These are phyloP conservation scores for Panurus biarmicus DNA, from an alignment of 2,113 vertebrate genomes.

Conservation along the genomic window DNA sequence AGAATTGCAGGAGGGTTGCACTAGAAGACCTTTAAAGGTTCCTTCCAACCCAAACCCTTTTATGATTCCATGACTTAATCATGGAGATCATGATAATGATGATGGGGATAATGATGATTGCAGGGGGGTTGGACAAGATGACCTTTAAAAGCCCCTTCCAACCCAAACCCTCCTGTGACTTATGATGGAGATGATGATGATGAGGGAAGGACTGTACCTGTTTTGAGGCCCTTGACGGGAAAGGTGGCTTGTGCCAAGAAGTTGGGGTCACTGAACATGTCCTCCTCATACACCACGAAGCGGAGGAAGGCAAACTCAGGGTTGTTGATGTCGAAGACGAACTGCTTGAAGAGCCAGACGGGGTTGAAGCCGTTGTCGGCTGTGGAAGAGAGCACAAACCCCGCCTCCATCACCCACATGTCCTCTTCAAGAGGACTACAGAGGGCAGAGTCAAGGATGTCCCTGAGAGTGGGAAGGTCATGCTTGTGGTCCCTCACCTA, in stretches of 20 bases:
- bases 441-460: background rate
- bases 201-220: constrained; percentile 59
- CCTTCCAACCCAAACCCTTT: background rate
- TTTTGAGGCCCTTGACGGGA: constrained; percentile 78
- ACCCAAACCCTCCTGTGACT: background rate
- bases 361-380: constrained; percentile 85
- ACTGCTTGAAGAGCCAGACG: constrained; percentile 81
- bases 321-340: constrained; percentile 83
- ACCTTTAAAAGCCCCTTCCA: background rate
- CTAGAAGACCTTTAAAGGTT: background rate
- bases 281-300: constrained; percentile 82
- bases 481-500: constrained; percentile 42
- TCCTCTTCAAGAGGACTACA: background rate
- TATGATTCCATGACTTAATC: background rate
- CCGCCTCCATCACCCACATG: background rate
- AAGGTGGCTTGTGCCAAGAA: constrained; percentile 84
- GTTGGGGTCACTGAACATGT: constrained; percentile 90
- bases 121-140: background rate
- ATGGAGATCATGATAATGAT: background rate
- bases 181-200: too few species aligned
- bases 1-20: background rate
- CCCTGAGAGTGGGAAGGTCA: rapidly evolving
- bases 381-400: background rate
- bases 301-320: constrained; percentile 81
- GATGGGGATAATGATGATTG: background rate